A percentile compares a stretch with the other conserved stretches of the same genome.
These are phyloP conservation scores for Chelidonichthys spinosus DNA, from an alignment of 2,797 vertebrate genomes.

Conservation along the genomic window DNA sequence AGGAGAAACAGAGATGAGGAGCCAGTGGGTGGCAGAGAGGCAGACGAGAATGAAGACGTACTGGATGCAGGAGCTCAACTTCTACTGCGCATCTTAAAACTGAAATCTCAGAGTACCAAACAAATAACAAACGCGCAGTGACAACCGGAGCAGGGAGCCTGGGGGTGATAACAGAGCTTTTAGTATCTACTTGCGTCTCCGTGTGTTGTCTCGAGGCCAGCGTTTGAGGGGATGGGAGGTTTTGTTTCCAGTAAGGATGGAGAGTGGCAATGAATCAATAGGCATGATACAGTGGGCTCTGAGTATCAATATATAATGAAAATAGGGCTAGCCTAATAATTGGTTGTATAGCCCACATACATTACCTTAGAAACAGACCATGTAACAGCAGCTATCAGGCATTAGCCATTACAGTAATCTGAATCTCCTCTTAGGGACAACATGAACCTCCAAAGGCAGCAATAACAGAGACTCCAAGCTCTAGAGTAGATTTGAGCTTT, in stretches of 20 bases:
- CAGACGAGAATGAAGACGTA: conserved; percentile 27
- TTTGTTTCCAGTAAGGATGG: conserved; percentile 43
- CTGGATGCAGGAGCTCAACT: conserved; percentile 31
- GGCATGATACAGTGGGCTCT: neutral
- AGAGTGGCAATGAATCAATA: conserved; percentile 36
- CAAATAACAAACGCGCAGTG: conserved; percentile 40
- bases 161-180: conserved; percentile 53
- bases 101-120: conserved; percentile 41
- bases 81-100: conserved; percentile 33
- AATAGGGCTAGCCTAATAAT: conserved; percentile 5
- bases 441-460: neutral
- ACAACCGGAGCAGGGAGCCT: conserved; percentile 47
- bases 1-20: conserved; percentile 20
- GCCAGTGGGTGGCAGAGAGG: conserved; percentile 39
- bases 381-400: conserved; percentile 14
- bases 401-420: conserved; percentile 8
- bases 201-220: conserved; percentile 57
- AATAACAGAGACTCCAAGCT: neutral
- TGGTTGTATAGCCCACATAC: conserved; percentile 25
- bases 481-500: neutral
- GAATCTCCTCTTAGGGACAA: conserved; percentile 12
- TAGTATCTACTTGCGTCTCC: conserved; percentile 31
- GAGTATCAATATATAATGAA: conserved; percentile 32
- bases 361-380: conserved; percentile 26
- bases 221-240: conserved; percentile 40